Evolutionary conservation across 2,113 vertebrate species (phyloP).

Genomic region (Hemiscyllium ocellatum): DNA sequence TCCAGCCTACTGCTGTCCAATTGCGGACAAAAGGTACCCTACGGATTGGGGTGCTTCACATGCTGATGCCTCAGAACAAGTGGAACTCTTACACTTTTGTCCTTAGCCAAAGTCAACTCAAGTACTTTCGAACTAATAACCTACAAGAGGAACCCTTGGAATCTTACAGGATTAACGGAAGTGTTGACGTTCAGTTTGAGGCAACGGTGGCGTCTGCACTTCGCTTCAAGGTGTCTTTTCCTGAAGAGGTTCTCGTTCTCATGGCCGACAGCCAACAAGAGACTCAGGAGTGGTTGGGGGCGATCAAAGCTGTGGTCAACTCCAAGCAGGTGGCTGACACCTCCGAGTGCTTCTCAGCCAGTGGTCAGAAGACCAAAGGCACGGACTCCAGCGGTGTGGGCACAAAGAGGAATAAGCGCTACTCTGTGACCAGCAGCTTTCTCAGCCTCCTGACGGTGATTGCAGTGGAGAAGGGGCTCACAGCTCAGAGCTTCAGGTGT

Average conservation of each 20-base stretch:
- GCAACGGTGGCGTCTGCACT: conserved; percentile 63
- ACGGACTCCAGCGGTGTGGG: conserved; percentile 51
- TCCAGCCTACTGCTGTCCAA: conserved; percentile 64
- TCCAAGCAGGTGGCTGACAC: conserved; percentile 55
- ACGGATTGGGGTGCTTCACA: conserved; percentile 78
- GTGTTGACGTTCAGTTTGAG: conserved; percentile 70
- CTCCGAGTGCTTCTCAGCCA: conserved; percentile 65
- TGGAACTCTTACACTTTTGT: conserved; percentile 89
- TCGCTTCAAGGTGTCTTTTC: conserved; percentile 77
- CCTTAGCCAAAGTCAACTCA: conserved; percentile 69
- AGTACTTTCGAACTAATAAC: conserved; percentile 75
- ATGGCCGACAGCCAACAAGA: conserved; percentile 71
- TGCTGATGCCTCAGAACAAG: conserved; percentile 78
- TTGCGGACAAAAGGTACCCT: conserved; percentile 65
- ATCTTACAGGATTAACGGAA: conserved; percentile 69
- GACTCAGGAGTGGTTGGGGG: conserved; percentile 83
- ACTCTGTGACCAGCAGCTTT: conserved; percentile 94
- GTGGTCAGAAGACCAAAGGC: conserved; percentile 60
- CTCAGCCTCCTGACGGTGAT: conserved; percentile 88
- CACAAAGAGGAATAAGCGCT: conserved; percentile 68
- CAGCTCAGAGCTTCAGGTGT: conserved; percentile 92
- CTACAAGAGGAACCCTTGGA: conserved; percentile 73
- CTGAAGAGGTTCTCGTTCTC: conserved; percentile 74
- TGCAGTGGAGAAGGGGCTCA: conserved; percentile 90
- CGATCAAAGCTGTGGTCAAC: conserved; percentile 63